These are phyloP conservation scores for Habropoda laboriosa DNA, from an alignment of 1,140 invertebrate species.

Conservation along the genomic window DNA sequence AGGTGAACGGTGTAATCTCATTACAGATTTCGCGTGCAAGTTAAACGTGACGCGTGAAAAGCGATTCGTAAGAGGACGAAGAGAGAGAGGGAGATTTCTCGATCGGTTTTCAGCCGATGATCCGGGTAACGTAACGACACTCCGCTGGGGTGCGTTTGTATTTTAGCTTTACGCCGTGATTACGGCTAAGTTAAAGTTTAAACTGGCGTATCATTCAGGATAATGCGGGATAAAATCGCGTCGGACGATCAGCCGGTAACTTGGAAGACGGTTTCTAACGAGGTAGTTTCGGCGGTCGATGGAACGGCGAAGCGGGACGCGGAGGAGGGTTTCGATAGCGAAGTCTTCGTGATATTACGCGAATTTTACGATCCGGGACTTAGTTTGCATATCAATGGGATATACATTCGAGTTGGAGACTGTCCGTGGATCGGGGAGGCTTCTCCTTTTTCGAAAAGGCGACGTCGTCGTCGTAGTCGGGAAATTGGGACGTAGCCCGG, in stretches of 20 bases:
- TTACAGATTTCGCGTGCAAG: not conserved
- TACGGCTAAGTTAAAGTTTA: conserved; percentile 73
- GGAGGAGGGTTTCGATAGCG: conserved; percentile 31
- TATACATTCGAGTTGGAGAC: conserved; percentile 58
- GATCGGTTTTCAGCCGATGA: conserved; percentile 36
- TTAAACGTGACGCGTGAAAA: conserved; percentile 19
- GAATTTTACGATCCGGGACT: conserved; percentile 74
- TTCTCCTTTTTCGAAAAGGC: conserved; percentile 61
- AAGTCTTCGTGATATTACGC: conserved; percentile 71
- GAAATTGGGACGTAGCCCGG: not conserved
- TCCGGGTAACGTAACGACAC: conserved; percentile 33
- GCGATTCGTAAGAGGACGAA: conserved; percentile 30
- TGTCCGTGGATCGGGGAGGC: not conserved
- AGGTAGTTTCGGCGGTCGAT: conserved; percentile 13
- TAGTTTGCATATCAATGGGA: conserved; percentile 77
- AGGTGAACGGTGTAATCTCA: not conserved
- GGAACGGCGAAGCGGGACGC: not conserved
- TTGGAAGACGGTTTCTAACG: conserved; percentile 58
- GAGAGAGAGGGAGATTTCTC: too few relatives aligned
- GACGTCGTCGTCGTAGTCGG: conserved; percentile 31
- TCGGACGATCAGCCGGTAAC: conserved; percentile 61
- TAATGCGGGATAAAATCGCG: conserved; percentile 74
- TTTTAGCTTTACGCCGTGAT: conserved; percentile 72
- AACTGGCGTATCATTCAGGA: conserved; percentile 73
- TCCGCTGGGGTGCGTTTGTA: conserved; percentile 66